These are phyloP conservation scores for Spodoptera littoralis DNA, from an alignment of 2,888 invertebrate genomes.

Conservation along the genomic window DNA sequence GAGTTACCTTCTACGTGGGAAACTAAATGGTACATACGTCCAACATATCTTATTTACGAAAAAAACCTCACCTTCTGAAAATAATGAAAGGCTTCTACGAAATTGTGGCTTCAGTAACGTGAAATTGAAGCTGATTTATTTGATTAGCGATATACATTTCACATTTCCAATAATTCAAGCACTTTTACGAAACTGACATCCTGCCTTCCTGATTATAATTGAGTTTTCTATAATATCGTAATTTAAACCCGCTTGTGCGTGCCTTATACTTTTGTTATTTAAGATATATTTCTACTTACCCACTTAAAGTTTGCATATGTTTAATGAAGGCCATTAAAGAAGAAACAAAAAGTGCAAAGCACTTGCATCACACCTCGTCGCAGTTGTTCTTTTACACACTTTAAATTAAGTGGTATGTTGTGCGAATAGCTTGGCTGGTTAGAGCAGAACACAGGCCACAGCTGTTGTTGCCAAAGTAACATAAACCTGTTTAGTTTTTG, in stretches of 20 bases:
- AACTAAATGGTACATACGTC: conserved; percentile 8
- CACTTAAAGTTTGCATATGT: too few relatives aligned
- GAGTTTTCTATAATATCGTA: not conserved
- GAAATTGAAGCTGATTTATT: conserved; percentile 3
- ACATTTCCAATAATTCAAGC: conserved; percentile 7
- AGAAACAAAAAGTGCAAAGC: too few relatives aligned
- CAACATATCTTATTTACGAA: not conserved
- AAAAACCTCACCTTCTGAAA: not conserved
- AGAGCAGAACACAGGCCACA: not conserved
- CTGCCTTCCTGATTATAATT: not conserved
- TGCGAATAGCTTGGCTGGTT: conserved; percentile 11
- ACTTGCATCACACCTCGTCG: too few relatives aligned
- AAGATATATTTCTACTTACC: too few relatives aligned
- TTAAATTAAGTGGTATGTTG: too few relatives aligned
- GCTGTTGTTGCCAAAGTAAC: conserved; percentile 14
- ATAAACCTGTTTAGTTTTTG: conserved; percentile 31
- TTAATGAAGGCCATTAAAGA: too few relatives aligned
- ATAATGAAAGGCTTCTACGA: conserved; percentile 1
- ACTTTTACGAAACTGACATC: too few relatives aligned
- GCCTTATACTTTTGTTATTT: too few relatives aligned
- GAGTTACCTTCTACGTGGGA: conserved; percentile 47
- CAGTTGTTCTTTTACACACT: too few relatives aligned
- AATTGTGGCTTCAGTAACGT: conserved; percentile 4
- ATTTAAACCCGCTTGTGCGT: too few relatives aligned
- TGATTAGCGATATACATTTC: not conserved